phyloP scores from a whole-genome alignment of 2,113 vertebrate genomes.

The Heterotilapia buettikoferi region DNA sequence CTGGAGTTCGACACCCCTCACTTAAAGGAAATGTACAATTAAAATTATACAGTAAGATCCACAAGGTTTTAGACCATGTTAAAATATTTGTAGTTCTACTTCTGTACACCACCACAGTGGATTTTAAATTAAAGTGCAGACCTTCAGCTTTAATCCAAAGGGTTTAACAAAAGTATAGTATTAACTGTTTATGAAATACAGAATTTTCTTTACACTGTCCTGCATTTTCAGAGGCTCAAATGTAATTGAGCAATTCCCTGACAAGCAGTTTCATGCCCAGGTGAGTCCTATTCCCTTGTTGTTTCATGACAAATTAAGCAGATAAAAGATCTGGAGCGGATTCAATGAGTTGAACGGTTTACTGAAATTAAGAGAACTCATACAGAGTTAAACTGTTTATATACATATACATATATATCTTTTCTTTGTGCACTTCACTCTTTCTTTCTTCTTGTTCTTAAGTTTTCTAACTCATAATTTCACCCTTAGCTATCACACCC shows the following conservation, averaged over 20 bases:
- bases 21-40: neutral
- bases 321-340: neutral
- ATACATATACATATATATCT: neutral
- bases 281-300: neutral
- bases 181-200: neutral
- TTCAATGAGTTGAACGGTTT: neutral
- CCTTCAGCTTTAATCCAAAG: neutral
- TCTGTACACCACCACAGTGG: neutral
- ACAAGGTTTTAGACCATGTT: neutral
- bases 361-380: neutral
- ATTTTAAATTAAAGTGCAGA: neutral
- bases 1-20: fast-evolving
- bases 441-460: neutral
- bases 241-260: neutral
- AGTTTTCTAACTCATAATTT: neutral
- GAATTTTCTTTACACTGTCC: neutral
- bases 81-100: neutral
- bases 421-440: neutral
- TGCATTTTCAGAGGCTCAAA: neutral
- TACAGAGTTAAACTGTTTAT: neutral
- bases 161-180: neutral
- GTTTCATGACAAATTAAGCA: neutral
- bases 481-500: neutral
- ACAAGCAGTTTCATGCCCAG: neutral
- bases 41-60: neutral